Percentiles rank a stretch among this genome's conserved stretches.
Conservation (phyloP, 1,140 invertebrate genomes). For the Lepidurus arcticus region DNA sequence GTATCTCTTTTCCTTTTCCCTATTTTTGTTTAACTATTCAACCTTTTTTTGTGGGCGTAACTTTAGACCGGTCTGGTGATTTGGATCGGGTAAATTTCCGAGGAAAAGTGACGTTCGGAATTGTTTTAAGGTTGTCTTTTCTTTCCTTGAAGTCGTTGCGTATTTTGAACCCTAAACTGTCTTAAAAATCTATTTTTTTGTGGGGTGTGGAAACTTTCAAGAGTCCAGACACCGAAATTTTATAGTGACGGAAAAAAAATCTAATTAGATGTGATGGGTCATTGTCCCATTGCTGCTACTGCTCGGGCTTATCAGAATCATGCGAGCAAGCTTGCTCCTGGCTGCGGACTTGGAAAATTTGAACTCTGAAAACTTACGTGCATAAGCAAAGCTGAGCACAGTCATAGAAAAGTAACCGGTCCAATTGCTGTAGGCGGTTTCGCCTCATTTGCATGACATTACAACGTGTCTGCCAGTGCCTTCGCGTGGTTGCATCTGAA, state of each 20-base stretch:
- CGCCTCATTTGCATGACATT: slow-evolving; percentile 15
- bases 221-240: not conserved
- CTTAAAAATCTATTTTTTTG: not conserved
- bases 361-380: not conserved
- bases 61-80: slow-evolving; percentile 8
- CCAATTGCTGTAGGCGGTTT: not conserved
- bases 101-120: not conserved
- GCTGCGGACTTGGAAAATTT: not conserved
- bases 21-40: not conserved
- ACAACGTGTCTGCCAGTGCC: not conserved
- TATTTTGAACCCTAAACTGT: not conserved
- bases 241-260: not conserved
- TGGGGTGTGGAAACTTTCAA: not conserved
- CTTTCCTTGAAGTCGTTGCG: not conserved
- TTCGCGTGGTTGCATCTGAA: not conserved
- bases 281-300: slow-evolving; percentile 21
- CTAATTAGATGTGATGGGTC: not conserved
- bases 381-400: slow-evolving; percentile 2
- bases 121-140: slow-evolving; percentile 4
- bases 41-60: not conserved
- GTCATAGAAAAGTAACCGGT: not conserved
- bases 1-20: not conserved
- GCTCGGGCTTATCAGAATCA: slow-evolving; percentile 13
- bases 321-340: slow-evolving; percentile 3
- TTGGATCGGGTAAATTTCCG: not conserved